Evolutionary conservation across 23 tunicate genomes (phyloP).

Genomic region (Ascidia mentula): DNA sequence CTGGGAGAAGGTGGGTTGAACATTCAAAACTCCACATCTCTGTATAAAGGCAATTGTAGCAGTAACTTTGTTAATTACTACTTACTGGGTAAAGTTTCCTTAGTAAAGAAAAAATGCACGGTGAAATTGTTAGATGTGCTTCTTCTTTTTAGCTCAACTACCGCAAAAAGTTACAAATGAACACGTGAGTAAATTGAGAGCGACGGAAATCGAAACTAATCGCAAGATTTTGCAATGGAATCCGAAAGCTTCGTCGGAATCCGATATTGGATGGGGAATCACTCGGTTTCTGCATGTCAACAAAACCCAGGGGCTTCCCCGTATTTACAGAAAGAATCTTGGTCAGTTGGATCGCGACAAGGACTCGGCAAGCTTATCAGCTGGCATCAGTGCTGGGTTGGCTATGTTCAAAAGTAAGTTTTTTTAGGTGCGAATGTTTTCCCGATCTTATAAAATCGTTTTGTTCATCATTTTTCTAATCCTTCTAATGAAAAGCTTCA

Average conservation of each 20-base stretch:
- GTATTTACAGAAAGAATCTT: background rate
- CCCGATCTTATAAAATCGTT: too few species aligned
- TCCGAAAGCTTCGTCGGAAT: conserved; percentile 13
- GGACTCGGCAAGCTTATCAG: background rate
- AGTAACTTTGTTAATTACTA: too few species aligned
- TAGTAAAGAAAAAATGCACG: too few species aligned
- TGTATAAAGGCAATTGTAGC: too few species aligned
- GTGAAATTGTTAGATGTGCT: background rate
- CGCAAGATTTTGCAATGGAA: conserved; percentile 10
- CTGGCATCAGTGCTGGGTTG: background rate
- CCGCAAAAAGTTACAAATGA: conserved; percentile 2
- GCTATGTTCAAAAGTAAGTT: background rate
- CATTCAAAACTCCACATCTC: too few species aligned
- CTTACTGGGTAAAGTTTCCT: too few species aligned
- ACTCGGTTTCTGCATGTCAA: conserved; percentile 11
- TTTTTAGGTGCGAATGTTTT: background rate
- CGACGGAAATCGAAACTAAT: conserved; percentile 16
- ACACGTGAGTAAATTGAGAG: background rate
- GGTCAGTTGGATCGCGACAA: background rate
- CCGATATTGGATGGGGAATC: conserved; percentile 34
- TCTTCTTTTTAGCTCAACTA: background rate
- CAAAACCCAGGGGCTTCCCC: background rate
- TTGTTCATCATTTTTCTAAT: too few species aligned
- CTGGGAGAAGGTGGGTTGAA: conserved; percentile 33
- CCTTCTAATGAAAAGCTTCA: too few species aligned